phyloP scores from a whole-genome alignment of 2,797 vertebrate species.

The Psittacula derbiana region DNA sequence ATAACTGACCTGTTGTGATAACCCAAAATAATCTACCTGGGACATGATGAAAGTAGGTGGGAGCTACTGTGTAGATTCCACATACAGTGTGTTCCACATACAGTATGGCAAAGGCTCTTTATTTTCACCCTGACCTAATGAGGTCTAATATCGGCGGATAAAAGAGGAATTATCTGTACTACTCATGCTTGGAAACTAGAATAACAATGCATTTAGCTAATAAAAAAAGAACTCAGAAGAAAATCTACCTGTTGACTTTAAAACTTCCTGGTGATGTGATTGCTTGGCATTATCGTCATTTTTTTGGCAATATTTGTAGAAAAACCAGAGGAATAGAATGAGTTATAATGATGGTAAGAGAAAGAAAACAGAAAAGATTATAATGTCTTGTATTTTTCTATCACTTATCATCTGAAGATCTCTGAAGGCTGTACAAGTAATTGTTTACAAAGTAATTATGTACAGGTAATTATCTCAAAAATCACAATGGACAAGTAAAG shows the following conservation, averaged over 20 bases:
- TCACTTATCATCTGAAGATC: background rate
- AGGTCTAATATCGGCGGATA: background rate
- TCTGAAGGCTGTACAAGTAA: background rate
- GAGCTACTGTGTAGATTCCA: background rate
- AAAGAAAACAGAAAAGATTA: background rate
- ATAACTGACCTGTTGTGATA: background rate
- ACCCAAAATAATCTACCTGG: background rate
- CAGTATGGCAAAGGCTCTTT: background rate
- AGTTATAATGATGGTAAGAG: background rate
- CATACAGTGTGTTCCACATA: background rate
- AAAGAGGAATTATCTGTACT: background rate
- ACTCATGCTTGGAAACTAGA: background rate
- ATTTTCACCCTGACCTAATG: background rate
- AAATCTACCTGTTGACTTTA: constrained; percentile 13
- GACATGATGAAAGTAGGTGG: background rate
- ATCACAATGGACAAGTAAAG: background rate
- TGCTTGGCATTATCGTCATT: background rate
- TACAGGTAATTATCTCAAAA: background rate
- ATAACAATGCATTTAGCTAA: background rate
- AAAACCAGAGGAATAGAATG: background rate
- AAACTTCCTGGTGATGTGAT: background rate
- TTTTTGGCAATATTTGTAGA: background rate
- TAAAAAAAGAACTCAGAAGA: background rate
- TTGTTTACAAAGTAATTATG: background rate
- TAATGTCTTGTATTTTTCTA: background rate